phyloP scores from a whole-genome alignment of 2,113 vertebrate genomes.

The Phoxinus phoxinus region DNA sequence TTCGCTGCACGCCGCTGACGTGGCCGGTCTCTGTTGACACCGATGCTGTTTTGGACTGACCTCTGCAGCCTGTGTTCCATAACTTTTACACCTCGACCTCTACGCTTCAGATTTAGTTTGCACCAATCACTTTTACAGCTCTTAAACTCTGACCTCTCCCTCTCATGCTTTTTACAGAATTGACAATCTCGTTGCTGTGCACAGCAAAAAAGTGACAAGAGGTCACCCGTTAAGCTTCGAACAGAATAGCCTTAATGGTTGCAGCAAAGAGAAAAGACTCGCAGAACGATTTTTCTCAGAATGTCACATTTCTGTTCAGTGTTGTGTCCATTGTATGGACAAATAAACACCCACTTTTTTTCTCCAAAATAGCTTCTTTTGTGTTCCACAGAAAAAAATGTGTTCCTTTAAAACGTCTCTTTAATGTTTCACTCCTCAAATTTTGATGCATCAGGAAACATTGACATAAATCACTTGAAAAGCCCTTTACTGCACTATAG shows the following conservation, averaged over 20 bases:
- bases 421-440: neutral
- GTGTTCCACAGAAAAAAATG: neutral
- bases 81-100: constrained; percentile 3
- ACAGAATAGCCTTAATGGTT: neutral
- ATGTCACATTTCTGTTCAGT: neutral
- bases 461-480: neutral
- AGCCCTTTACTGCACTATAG: neutral
- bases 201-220: constrained; percentile 19
- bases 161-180: neutral
- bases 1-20: constrained; percentile 23
- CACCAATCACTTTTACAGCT: constrained; percentile 7
- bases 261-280: neutral
- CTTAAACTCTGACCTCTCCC: neutral
- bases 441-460: neutral
- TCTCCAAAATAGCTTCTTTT: neutral
- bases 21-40: neutral
- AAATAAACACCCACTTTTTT: neutral
- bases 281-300: neutral
- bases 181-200: constrained; percentile 4
- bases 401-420: neutral
- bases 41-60: neutral
- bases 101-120: too few species aligned
- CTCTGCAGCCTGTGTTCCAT: neutral
- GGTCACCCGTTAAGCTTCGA: neutral
- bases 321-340: neutral